phyloP scores from a whole-genome alignment of 2,797 vertebrate genomes.

The Pantherophis vulpinus region DNA sequence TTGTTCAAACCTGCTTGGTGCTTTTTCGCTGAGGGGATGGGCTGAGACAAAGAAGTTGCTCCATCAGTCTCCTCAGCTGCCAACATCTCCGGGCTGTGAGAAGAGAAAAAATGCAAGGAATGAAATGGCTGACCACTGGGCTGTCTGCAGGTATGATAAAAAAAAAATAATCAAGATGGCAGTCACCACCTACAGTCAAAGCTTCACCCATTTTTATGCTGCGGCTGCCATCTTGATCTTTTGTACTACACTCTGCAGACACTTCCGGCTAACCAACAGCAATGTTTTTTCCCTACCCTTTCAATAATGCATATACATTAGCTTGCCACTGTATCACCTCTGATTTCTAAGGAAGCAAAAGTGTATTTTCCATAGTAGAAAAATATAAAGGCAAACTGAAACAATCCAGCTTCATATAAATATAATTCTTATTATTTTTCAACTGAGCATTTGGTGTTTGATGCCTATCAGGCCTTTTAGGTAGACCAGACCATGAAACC shows the following conservation, averaged over 20 bases:
- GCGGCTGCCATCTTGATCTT: not conserved
- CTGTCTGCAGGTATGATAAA: not conserved
- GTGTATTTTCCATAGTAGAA: not conserved
- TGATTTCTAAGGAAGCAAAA: not conserved
- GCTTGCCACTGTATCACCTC: not conserved
- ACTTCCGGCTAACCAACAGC: not conserved
- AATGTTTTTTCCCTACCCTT: not conserved
- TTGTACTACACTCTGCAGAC: not conserved
- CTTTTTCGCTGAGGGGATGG: slow-evolving; percentile 24
- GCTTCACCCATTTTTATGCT: not conserved
- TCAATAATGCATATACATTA: not conserved
- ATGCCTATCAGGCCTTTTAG: not conserved
- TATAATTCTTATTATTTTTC: not conserved
- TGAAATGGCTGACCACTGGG: not conserved
- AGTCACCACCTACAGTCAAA: not conserved
- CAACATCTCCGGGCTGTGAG: slow-evolving; percentile 43
- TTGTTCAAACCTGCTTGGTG: slow-evolving; percentile 51
- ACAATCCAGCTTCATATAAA: not conserved
- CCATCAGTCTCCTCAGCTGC: slow-evolving; percentile 56
- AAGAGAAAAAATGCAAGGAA: slow-evolving; percentile 33
- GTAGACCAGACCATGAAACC: not conserved
- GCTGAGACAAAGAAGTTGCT: slow-evolving; percentile 55
- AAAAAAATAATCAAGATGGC: not conserved
- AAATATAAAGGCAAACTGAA: too few relatives aligned
- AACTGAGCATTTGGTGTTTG: not conserved